phyloP scores from a whole-genome alignment of 2,888 invertebrate genomes.

The Micropterix aruncella region DNA sequence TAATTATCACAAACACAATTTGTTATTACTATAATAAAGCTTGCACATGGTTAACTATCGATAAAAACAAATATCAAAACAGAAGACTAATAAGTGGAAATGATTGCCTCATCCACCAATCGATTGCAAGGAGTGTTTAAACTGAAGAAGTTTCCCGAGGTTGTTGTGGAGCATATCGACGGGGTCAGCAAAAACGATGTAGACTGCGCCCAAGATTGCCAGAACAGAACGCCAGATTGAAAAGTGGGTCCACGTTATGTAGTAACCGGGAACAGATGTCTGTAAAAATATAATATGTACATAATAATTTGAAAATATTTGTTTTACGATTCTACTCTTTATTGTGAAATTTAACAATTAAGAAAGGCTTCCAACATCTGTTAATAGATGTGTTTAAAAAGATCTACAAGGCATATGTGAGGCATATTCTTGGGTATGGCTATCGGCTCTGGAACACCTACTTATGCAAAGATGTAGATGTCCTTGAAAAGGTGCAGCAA shows the following conservation, averaged over 20 bases:
- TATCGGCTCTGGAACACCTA: too few relatives aligned
- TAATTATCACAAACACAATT: not conserved
- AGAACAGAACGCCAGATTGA: constrained; percentile 45
- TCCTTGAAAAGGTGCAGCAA: too few relatives aligned
- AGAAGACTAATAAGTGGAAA: not conserved
- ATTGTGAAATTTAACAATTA: too few relatives aligned
- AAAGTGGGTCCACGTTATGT: constrained; percentile 43
- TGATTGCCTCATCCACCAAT: constrained; percentile 30
- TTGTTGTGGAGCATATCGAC: constrained; percentile 37
- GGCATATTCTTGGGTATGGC: too few relatives aligned
- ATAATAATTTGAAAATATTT: constrained; percentile 1
- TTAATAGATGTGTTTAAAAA: too few relatives aligned
- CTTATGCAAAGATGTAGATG: too few relatives aligned
- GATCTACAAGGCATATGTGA: too few relatives aligned
- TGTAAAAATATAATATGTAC: constrained; percentile 18
- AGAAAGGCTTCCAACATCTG: too few relatives aligned
- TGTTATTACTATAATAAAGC: not conserved
- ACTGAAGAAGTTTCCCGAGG: constrained; percentile 30
- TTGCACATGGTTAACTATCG: not conserved
- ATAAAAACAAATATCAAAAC: not conserved
- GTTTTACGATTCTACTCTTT: too few relatives aligned
- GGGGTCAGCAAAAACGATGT: constrained; percentile 39
- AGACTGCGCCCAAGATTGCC: constrained; percentile 40
- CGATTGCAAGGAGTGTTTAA: constrained; percentile 31
- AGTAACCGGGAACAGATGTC: constrained; percentile 37